phyloP scores from a whole-genome alignment of 1,140 invertebrate genomes.

The Prorops nasuta region DNA sequence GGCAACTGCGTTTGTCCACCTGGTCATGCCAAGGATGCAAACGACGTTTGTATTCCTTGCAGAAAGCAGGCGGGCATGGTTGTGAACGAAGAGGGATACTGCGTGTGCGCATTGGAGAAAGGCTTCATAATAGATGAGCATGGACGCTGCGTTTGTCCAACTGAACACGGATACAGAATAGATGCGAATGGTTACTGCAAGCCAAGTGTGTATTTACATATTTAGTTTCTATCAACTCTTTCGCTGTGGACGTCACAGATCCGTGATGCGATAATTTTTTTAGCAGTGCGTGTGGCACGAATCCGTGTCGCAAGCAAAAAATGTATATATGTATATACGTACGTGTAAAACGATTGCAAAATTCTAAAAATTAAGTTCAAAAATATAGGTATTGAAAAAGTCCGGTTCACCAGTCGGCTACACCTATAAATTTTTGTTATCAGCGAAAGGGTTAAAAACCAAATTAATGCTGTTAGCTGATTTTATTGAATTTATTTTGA shows the following conservation, averaged over 20 bases:
- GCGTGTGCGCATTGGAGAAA: constrained; percentile 74
- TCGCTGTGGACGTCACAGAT: not conserved
- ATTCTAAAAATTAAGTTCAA: no score
- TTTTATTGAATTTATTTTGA: constrained; percentile 5
- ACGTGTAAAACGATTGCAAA: no score
- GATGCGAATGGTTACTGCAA: constrained; percentile 68
- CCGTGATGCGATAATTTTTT: no score
- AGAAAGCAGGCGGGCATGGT: constrained; percentile 68
- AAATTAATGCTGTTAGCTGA: not conserved
- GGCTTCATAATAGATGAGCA: constrained; percentile 73
- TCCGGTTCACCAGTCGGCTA: no score
- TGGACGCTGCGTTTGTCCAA: constrained; percentile 76
- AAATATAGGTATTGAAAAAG: no score
- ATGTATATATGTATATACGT: no score
- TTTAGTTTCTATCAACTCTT: not conserved
- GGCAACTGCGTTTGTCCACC: constrained; percentile 75
- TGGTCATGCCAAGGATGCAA: constrained; percentile 71
- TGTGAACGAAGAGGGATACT: constrained; percentile 73
- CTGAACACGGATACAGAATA: constrained; percentile 68
- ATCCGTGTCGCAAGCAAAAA: not conserved
- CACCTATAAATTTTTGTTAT: no score
- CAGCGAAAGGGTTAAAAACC: no score
- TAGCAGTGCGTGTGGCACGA: no score
- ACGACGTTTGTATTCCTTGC: constrained; percentile 76
- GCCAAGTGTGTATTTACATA: constrained; percentile 35